These are phyloP conservation scores for Glyphotaelius pellucidus DNA, from an alignment of 2,888 invertebrate species.

Conservation along the genomic window DNA sequence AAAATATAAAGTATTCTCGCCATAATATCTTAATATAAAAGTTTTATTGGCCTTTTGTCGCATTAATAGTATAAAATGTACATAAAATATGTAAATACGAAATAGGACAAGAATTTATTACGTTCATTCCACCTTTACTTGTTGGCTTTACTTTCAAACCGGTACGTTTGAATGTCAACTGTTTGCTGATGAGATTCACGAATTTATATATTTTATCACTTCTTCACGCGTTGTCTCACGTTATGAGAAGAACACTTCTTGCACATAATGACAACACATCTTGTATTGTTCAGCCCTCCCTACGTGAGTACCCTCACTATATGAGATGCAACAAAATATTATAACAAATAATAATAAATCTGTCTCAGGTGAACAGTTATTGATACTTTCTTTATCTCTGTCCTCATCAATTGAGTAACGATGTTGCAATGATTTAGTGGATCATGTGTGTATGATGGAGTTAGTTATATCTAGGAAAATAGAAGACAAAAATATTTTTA, in stretches of 20 bases:
- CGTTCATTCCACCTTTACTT: conserved; percentile 48
- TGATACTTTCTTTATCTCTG: too few species aligned
- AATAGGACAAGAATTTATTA: conserved; percentile 53
- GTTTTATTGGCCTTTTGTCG: conserved; percentile 29
- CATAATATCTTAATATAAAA: conserved; percentile 34
- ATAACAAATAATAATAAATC: background rate
- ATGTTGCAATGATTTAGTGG: too few species aligned
- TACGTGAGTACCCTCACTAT: too few species aligned
- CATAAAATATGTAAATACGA: conserved; percentile 45
- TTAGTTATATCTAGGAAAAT: too few species aligned
- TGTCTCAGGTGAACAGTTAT: too few species aligned
- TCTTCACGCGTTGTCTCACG: background rate
- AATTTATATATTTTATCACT: conserved; percentile 15
- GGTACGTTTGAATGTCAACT: conserved; percentile 43
- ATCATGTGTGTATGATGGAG: too few species aligned
- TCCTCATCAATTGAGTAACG: too few species aligned
- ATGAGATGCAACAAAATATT: too few species aligned
- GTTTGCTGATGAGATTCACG: conserved; percentile 9
- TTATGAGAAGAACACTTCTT: background rate
- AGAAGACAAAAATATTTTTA: too few species aligned
- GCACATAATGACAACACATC: background rate
- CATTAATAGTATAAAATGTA: conserved; percentile 40
- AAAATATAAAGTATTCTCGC: background rate
- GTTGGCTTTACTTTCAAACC: conserved; percentile 55
- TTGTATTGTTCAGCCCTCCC: background rate